Conservation (phyloP, 2,113 vertebrate species). For the Cromileptes altivelis region DNA sequence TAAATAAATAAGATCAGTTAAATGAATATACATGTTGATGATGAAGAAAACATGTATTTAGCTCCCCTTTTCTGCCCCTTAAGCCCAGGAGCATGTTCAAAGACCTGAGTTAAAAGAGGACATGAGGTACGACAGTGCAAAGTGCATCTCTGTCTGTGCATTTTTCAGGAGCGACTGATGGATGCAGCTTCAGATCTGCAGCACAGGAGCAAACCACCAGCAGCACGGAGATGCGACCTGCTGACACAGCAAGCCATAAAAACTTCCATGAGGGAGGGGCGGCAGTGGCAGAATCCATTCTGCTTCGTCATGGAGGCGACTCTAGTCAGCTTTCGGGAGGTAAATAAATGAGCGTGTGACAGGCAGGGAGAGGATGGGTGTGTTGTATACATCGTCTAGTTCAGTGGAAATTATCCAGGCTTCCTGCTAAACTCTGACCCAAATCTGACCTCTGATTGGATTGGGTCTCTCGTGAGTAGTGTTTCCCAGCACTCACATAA, state of each 20-base stretch:
- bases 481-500: constrained; percentile 28
- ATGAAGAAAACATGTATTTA: background rate
- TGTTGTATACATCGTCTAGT: constrained; percentile 7
- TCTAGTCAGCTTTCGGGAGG: constrained; percentile 37
- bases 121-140: background rate
- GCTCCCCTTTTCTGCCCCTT: background rate
- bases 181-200: constrained; percentile 22
- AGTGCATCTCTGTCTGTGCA: constrained; percentile 9
- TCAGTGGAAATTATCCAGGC: constrained; percentile 25
- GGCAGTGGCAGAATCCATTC: constrained; percentile 32
- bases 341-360: constrained; percentile 45
- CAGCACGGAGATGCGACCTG: constrained; percentile 19
- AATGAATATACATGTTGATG: background rate
- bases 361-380: background rate
- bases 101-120: background rate
- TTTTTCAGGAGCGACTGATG: constrained; percentile 15
- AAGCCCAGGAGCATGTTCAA: background rate
- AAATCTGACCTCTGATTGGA: constrained; percentile 35
- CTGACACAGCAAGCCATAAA: constrained; percentile 61
- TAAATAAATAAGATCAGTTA: background rate
- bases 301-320: constrained; percentile 34
- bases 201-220: constrained; percentile 16
- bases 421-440: constrained; percentile 34
- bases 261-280: constrained; percentile 15
- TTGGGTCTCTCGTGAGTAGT: constrained; percentile 25